Evolutionary conservation across 2,888 invertebrate species (phyloP).

Genomic region (Torymus aiolomorphi): DNA sequence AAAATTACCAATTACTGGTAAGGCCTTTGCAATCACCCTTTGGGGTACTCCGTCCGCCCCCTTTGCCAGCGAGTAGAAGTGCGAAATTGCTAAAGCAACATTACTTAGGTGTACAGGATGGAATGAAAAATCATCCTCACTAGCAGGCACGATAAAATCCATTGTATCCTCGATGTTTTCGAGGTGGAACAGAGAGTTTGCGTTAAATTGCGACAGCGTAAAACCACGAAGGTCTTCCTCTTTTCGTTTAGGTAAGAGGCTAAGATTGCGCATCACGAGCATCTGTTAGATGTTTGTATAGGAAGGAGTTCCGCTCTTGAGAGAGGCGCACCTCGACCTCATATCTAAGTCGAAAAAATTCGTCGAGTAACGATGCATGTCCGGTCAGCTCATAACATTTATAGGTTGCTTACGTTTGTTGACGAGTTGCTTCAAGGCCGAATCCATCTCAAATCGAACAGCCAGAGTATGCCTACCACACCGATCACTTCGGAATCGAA

Average conservation of each 20-base stretch:
- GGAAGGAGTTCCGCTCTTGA: too few relatives aligned
- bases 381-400: not conserved
- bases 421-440: not conserved
- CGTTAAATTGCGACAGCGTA: not conserved
- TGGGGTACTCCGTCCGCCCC: not conserved
- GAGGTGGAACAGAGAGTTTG: not conserved
- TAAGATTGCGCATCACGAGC: too few relatives aligned
- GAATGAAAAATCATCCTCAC: not conserved
- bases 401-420: not conserved
- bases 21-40: not conserved
- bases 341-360: not conserved
- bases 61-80: not conserved
- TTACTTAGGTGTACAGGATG: not conserved
- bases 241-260: too few relatives aligned
- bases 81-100: not conserved
- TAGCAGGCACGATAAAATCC: not conserved
- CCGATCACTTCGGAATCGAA: too few relatives aligned
- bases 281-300: too few relatives aligned
- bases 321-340: not conserved
- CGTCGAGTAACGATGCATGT: not conserved
- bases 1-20: not conserved
- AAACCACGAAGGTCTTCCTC: not conserved
- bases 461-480: too few relatives aligned
- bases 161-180: not conserved
- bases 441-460: too few relatives aligned